Base-by-base conservation (phyloP, 2,797 vertebrate species). In the Danio aesculapii region DNA sequence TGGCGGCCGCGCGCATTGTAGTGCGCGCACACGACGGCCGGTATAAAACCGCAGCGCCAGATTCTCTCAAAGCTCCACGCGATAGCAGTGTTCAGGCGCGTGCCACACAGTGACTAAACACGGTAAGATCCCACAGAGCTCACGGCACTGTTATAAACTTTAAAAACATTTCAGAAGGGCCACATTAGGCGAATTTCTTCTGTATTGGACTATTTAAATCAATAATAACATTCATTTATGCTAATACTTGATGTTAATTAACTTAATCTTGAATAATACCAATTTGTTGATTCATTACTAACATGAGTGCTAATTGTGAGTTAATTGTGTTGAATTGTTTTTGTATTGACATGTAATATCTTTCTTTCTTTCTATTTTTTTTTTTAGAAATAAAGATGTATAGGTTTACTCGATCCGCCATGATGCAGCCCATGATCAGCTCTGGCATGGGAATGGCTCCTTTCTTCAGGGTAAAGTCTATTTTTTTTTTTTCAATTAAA, bases 41-140 rank as follows among this genome's bases (percentile, higher is more conserved):
- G 84, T 95, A 95, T 95, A 95, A 94, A 95, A 95, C 91, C 88
- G 85, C 83, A 88, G 93, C 91, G 94, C 94, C 94, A 95, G 94
- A 83, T 91, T 88, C 90, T 90, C 87, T 84, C 83, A 88, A 92
- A 93, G 90, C 85, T 94, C 90, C 86, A 93, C 92, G 92, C 90
- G 90, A 93, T 88, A 90, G 89, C 88, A 86, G 90, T 90, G 85
- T 89, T 89, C 58, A 92, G 88, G 90, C 88, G 90, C 84, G 87
- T 89, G 88, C 63, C 87, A 90, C 84, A 86, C 88, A 91, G 91
- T 93, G 75, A 85, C 90, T 53, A 52, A 83, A 84, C 83, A 83
- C 88, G 93, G 94, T 95, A 94, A 94, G 93, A 87, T 52, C 83
- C 50, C 86, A 69, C 13, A 6, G 67, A 21, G 50, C 13, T 71